Evolutionary conservation across 2,888 invertebrate species (phyloP).

Genomic region (Callyntrura guangdongensis): DNA sequence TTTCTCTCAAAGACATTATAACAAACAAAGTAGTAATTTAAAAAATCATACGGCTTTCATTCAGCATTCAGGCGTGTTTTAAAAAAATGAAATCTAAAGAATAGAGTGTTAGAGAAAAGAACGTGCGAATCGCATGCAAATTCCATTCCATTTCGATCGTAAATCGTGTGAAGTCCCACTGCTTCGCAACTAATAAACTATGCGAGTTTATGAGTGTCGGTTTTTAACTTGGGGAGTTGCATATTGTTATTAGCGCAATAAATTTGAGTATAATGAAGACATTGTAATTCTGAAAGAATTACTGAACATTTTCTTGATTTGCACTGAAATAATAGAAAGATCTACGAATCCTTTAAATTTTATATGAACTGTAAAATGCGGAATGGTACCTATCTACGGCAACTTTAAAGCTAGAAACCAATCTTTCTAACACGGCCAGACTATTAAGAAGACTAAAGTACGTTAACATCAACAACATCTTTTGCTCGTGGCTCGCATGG

Average conservation of each 20-base stretch:
- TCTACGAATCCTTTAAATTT: background rate
- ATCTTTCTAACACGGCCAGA: no score
- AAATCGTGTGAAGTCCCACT: constrained; percentile 77
- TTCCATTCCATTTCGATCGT: constrained; percentile 57
- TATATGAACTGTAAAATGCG: background rate
- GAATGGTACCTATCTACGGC: background rate
- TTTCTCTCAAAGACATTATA: constrained; percentile 22
- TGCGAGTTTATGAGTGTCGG: constrained; percentile 59
- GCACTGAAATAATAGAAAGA: constrained; percentile 20
- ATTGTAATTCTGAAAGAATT: constrained; percentile 66
- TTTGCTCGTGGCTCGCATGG: background rate
- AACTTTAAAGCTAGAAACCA: background rate
- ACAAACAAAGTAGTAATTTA: constrained; percentile 42
- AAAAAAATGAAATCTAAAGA: constrained; percentile 16
- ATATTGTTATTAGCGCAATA: constrained; percentile 53
- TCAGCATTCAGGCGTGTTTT: constrained; percentile 32
- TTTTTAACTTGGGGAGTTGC: constrained; percentile 56
- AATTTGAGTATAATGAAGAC: constrained; percentile 69
- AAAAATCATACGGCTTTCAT: background rate
- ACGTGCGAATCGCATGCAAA: constrained; percentile 76
- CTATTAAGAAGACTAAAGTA: background rate
- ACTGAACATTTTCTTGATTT: constrained; percentile 46
- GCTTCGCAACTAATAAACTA: constrained; percentile 74
- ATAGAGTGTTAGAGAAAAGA: constrained; percentile 11
- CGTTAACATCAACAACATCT: no score